Conservation (phyloP, 1,140 invertebrate species). For the Vanessa tameamea region DNA sequence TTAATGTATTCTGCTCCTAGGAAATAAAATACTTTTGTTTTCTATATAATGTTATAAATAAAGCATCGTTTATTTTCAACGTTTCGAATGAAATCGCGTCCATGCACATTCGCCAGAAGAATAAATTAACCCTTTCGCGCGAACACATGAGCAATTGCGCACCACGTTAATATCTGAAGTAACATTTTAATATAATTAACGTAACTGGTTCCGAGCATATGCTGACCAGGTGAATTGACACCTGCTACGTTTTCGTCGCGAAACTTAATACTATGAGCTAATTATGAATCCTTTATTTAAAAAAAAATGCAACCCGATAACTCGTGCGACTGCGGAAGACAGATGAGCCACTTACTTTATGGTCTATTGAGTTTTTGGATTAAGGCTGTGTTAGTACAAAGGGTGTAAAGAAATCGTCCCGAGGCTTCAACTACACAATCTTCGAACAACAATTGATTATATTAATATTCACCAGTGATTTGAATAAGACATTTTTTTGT, state of each 20-base stretch:
- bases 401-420: conserved; percentile 45
- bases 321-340: conserved; percentile 54
- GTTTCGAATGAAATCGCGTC: not conserved
- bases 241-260: conserved; percentile 62
- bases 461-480: conserved; percentile 8
- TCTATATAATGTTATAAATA: no score
- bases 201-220: conserved; percentile 57
- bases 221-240: conserved; percentile 70
- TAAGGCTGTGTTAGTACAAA: conserved; percentile 35
- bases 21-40: no score
- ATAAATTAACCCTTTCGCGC: conserved; percentile 22
- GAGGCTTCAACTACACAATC: conserved; percentile 22
- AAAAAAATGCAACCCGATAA: conserved; percentile 65
- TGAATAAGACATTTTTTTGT: conserved; percentile 13
- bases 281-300: conserved; percentile 56
- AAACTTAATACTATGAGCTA: conserved; percentile 70
- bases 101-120: not conserved
- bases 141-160: conserved; percentile 23
- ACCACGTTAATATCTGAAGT: conserved; percentile 20
- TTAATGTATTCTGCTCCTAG: no score
- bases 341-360: conserved; percentile 67
- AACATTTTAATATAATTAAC: conserved; percentile 55
- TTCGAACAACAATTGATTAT: conserved; percentile 16
- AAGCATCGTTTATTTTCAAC: not conserved
- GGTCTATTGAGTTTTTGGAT: conserved; percentile 57